Percentiles rank a stretch among this genome's conserved stretches.
phyloP scores from a whole-genome alignment of 2,113 vertebrate species.

The Corythaeola cristata region DNA sequence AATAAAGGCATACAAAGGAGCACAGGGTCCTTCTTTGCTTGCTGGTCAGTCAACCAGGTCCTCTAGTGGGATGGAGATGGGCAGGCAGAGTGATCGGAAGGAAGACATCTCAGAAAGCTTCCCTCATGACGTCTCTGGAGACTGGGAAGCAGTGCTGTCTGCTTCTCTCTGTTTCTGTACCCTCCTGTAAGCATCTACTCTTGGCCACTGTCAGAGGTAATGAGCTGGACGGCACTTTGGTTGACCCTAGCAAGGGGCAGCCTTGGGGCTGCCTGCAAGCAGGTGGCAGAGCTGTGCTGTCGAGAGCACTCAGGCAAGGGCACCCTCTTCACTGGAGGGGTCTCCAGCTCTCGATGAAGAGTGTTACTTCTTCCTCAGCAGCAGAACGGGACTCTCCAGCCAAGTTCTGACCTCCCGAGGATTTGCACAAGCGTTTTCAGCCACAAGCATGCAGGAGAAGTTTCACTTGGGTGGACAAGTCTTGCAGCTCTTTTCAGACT shows the following conservation, averaged over 20 bases:
- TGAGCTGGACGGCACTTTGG: neutral
- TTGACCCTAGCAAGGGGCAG: neutral
- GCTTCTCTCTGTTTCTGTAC: neutral
- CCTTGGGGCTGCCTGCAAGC: rapidly evolving
- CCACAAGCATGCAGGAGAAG: neutral
- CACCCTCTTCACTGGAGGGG: neutral
- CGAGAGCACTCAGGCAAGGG: neutral
- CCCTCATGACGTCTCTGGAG: neutral
- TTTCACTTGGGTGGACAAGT: neutral
- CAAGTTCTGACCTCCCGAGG: neutral
- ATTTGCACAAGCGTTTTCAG: neutral
- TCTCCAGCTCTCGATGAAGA: neutral
- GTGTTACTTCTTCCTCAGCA: neutral
- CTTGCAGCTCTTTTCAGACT: neutral
- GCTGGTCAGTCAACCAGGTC: neutral
- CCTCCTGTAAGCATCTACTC: neutral
- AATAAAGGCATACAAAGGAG: neutral
- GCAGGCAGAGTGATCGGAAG: rapidly evolving
- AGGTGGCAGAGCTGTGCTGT: rapidly evolving
- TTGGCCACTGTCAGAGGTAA: neutral
- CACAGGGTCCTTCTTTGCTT: neutral
- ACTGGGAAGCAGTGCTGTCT: neutral
- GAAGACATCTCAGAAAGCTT: neutral
- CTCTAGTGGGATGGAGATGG: neutral
- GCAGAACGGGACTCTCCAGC: neutral